These are phyloP conservation scores for Macrotis lagotis DNA, from an alignment of 2,113 vertebrate genomes.

Conservation along the genomic window DNA sequence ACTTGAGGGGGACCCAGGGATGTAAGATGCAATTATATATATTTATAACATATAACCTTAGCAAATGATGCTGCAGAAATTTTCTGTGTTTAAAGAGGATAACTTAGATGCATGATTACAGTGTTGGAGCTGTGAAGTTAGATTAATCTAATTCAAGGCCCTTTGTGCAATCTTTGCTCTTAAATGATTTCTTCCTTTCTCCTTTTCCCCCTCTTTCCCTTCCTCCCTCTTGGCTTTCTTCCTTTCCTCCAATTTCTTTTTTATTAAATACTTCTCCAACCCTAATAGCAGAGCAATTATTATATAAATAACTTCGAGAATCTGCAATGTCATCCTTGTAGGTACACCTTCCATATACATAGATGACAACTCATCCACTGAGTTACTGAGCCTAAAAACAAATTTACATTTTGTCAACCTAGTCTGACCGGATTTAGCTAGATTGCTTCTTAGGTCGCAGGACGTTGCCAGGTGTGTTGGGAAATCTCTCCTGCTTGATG, in stretches of 20 bases:
- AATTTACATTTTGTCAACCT: not conserved
- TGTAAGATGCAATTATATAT: no score
- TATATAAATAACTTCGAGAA: not conserved
- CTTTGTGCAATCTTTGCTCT: not conserved
- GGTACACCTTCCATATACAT: not conserved
- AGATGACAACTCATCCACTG: not conserved
- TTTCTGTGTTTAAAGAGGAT: not conserved
- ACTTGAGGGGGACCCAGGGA: not conserved
- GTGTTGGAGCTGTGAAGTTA: not conserved
- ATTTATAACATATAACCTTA: no score
- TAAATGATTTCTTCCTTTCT: no score
- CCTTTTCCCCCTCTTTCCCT: not conserved
- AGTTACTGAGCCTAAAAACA: not conserved
- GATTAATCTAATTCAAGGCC: not conserved
- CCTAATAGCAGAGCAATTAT: not conserved
- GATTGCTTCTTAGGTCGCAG: not conserved
- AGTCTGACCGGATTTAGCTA: not conserved
- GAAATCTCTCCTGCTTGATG: not conserved
- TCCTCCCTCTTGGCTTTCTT: no score
- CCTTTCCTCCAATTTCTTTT: no score
- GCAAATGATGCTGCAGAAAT: constrained; percentile 12
- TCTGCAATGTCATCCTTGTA: not conserved
- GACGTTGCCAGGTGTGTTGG: not conserved
- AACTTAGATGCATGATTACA: not conserved
- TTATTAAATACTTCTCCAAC: not conserved